Evolutionary conservation across 2,113 vertebrate genomes (phyloP).

Genomic region (Gallinago paraguaiae): DNA sequence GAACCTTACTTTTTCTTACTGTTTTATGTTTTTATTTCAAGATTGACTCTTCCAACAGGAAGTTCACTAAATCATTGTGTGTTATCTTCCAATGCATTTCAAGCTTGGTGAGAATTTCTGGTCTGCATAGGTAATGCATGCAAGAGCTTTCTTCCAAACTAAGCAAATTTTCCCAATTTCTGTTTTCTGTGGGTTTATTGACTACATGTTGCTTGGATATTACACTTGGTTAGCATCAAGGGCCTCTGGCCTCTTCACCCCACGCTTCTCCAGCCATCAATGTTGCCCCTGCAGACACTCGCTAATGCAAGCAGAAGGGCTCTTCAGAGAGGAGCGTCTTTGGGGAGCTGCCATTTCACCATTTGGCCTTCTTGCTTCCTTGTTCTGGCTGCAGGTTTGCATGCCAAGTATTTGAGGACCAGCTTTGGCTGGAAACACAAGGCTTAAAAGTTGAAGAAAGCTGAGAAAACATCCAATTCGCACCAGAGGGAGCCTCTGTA

Average conservation of each 20-base stretch:
- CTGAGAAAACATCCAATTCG: background rate
- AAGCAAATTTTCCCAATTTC: background rate
- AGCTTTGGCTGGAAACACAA: background rate
- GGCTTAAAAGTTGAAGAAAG: conserved; percentile 26
- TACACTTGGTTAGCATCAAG: background rate
- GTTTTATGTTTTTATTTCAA: background rate
- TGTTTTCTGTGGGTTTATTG: background rate
- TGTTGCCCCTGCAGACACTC: background rate
- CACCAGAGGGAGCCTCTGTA: conserved; percentile 21
- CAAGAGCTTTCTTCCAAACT: background rate
- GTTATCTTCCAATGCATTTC: background rate
- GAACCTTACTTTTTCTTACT: background rate
- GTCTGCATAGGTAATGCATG: background rate
- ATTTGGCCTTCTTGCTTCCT: background rate
- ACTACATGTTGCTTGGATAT: background rate
- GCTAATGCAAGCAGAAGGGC: background rate
- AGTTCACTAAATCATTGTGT: background rate
- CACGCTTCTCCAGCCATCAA: background rate
- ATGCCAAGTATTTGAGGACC: background rate
- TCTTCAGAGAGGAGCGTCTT: background rate
- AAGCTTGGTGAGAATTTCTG: background rate
- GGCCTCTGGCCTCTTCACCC: background rate
- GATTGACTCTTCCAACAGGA: background rate
- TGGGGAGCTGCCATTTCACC: conserved; percentile 34
- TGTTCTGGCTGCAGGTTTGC: background rate